Evolutionary conservation across 1,140 invertebrate genomes (phyloP), one percentile per base, ranked within the genome.

Genomic region (Telenomus remus): DNA sequence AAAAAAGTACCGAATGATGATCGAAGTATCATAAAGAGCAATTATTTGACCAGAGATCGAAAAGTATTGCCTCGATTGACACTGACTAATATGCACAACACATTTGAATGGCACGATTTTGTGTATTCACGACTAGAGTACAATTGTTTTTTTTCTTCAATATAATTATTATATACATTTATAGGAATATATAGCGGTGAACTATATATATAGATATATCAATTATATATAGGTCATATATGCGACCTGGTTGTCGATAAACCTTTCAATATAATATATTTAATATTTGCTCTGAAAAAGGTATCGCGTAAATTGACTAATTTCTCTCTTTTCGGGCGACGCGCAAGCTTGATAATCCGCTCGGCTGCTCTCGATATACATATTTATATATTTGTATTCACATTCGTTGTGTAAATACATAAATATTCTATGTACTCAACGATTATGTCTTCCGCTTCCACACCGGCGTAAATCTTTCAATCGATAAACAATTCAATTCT

Each of bases 291-390:
- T 80, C 50, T 84, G 83, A 80, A 78, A 84, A 85, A 85, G 78
- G 79, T 84, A 80, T 84, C 80, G 80, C 82, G 66, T 80, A 84
- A 85, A 86, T 86, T 86, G 85, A 86, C 84, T 85, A 87, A 85
- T 80, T 82, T 85, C 73, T 65, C 35, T 70, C 64, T 27, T 27
- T 49, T 72, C 53, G 68, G 68, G 64, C 71, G 79, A 79, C 76
- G 64, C 69, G 79, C 79, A 79, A 76, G 73, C 51, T 75, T 69
- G 73, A 81, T 79, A 76, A 50, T 37, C 15, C 13, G 16, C 42
- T 46, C 12, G 13, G n/a, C 12, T 44, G 6, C 12, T 44, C 12
- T 44, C 43, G 12, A 14, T 61, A 63, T 54, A 65, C 54, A 61
- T 65, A 70, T 70, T 60, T 74, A 57, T 64, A 73, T 78, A 73